Conservation (phyloP, 1,140 invertebrate genomes). For the Brachionus plicatilis region DNA sequence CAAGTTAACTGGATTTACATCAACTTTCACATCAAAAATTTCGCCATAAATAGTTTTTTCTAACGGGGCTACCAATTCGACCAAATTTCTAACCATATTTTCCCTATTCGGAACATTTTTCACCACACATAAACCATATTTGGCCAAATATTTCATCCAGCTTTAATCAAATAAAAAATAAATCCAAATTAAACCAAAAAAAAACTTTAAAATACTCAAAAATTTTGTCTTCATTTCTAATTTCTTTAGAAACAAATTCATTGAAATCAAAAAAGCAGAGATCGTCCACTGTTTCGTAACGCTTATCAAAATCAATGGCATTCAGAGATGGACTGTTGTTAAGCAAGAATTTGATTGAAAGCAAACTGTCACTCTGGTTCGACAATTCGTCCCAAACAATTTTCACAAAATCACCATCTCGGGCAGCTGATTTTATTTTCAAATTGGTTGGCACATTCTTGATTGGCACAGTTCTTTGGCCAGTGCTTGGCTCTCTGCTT, state of each 20-base stretch:
- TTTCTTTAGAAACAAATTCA: not conserved
- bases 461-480: slow-evolving; percentile 28
- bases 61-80: not conserved
- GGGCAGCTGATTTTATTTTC: not conserved
- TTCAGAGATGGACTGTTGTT: not conserved
- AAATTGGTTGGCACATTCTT: not conserved
- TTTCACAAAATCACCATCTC: not conserved
- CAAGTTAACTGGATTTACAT: slow-evolving; percentile 48
- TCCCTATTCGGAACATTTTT: not conserved
- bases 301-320: not conserved
- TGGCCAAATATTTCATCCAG: slow-evolving; percentile 25
- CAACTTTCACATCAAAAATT: slow-evolving; percentile 44
- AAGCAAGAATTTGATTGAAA: not conserved
- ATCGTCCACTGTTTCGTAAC: not conserved
- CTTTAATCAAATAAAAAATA: not conserved
- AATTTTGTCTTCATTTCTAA: slow-evolving; percentile 8
- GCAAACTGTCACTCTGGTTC: not conserved
- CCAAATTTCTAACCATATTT: slow-evolving; percentile 21
- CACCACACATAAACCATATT: slow-evolving; percentile 10
- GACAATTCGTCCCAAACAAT: slow-evolving; percentile 16
- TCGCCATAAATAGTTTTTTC: slow-evolving; percentile 38
- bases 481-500: slow-evolving; percentile 22
- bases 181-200: not conserved
- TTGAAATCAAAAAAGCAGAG: not conserved
- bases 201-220: not conserved